Conservation (phyloP, 1,140 invertebrate species). For the Sitophilus oryzae region DNA sequence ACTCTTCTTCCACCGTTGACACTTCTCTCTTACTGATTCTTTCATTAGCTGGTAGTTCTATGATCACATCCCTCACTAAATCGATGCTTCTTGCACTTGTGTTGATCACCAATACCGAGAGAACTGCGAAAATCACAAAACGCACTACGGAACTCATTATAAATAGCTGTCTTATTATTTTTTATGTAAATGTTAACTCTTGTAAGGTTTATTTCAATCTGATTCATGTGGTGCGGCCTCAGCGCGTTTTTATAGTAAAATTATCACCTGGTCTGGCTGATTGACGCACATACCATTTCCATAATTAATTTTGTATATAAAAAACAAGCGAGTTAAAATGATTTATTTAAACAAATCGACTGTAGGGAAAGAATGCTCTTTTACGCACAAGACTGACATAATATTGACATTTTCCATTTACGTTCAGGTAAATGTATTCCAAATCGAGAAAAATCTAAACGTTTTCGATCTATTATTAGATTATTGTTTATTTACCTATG, state of each 20-base stretch:
- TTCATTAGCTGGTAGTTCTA: conserved; percentile 20
- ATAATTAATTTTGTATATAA: conserved; percentile 18
- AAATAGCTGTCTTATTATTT: too few relatives aligned
- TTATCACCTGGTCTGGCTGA: background rate
- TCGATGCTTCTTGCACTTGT: conserved; percentile 7
- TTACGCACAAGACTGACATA: conserved; percentile 15
- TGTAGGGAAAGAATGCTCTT: conserved; percentile 9
- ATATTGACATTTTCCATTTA: conserved; percentile 11
- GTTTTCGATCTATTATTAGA: background rate
- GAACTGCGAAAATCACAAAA: too few relatives aligned
- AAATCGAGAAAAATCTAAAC: background rate
- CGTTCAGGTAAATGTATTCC: conserved; percentile 4
- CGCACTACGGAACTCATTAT: too few relatives aligned
- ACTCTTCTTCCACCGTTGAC: background rate
- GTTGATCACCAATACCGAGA: background rate
- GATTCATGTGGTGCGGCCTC: background rate
- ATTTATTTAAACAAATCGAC: conserved; percentile 8
- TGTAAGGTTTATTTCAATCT: background rate
- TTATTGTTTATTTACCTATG: background rate
- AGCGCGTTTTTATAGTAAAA: conserved; percentile 2
- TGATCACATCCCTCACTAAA: conserved; percentile 10
- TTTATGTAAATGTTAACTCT: too few relatives aligned
- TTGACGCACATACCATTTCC: conserved; percentile 13
- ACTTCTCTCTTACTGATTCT: conserved; percentile 16
- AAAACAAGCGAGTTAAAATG: conserved; percentile 10